Evolutionary conservation across 2,888 invertebrate species (phyloP).

Genomic region (Chaitophorus viminalis): DNA sequence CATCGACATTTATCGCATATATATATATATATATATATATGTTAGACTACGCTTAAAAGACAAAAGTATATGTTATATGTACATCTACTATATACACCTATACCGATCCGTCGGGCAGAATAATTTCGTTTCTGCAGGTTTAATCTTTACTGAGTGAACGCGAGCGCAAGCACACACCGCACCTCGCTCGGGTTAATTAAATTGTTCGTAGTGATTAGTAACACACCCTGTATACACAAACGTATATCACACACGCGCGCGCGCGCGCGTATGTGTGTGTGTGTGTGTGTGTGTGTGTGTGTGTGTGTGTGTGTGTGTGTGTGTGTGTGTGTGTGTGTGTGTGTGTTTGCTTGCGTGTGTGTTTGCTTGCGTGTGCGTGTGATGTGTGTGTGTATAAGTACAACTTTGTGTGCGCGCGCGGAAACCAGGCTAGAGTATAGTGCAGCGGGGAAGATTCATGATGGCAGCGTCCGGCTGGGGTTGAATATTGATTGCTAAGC

Average conservation of each 20-base stretch:
- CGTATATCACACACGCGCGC: conserved; percentile 24
- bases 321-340: background rate
- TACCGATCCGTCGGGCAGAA: background rate
- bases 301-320: background rate
- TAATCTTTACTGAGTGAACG: background rate
- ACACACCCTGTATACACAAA: background rate
- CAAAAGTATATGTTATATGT: no score
- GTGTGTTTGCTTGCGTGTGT: no score
- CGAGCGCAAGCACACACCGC: background rate
- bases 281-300: background rate
- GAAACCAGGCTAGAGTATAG: background rate
- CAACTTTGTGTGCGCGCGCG: background rate
- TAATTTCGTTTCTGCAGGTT: background rate
- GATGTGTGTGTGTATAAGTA: background rate
- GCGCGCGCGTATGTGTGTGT: no score
- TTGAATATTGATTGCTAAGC: conserved; percentile 62
- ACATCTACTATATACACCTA: no score
- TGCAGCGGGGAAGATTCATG: conserved; percentile 55
- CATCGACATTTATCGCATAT: background rate
- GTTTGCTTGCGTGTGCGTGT: background rate
- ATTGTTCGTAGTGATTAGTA: conserved; percentile 50
- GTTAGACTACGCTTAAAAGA: no score
- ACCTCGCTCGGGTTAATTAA: conserved; percentile 26
- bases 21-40: no score
- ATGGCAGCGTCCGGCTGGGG: conserved; percentile 62